Evolutionary conservation across 2,113 vertebrate genomes (phyloP).

Genomic region (Cephalophus harveyi): DNA sequence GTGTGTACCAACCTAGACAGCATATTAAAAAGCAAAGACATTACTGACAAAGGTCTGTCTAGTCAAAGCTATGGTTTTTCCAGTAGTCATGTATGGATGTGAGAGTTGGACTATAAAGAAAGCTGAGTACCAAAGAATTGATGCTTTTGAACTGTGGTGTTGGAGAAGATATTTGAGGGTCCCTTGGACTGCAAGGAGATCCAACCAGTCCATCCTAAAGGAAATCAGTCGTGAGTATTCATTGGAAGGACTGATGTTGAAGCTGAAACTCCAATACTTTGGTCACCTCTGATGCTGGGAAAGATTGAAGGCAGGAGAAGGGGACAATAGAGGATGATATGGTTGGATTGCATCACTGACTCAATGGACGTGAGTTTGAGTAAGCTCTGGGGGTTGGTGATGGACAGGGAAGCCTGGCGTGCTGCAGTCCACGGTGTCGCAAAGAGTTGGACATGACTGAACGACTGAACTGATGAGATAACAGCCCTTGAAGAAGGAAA

Average conservation of each 20-base stretch:
- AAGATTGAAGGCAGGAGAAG: neutral
- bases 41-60: neutral
- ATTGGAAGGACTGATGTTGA: neutral
- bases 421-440: accelerated
- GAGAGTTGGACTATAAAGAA: neutral
- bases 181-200: neutral
- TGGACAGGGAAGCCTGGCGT: neutral
- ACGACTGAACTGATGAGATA: neutral
- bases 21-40: neutral
- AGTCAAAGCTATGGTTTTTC: neutral
- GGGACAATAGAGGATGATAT: neutral
- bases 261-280: neutral
- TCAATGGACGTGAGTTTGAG: neutral
- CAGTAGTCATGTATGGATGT: neutral
- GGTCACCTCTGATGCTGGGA: neutral
- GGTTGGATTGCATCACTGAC: neutral
- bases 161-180: neutral
- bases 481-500: neutral
- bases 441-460: neutral
- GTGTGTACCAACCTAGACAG: neutral
- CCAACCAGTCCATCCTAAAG: neutral
- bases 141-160: neutral
- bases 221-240: neutral
- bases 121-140: neutral
- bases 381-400: neutral